Evolutionary conservation across 2,797 vertebrate species (phyloP).

Genomic region (Trachurus trachurus): DNA sequence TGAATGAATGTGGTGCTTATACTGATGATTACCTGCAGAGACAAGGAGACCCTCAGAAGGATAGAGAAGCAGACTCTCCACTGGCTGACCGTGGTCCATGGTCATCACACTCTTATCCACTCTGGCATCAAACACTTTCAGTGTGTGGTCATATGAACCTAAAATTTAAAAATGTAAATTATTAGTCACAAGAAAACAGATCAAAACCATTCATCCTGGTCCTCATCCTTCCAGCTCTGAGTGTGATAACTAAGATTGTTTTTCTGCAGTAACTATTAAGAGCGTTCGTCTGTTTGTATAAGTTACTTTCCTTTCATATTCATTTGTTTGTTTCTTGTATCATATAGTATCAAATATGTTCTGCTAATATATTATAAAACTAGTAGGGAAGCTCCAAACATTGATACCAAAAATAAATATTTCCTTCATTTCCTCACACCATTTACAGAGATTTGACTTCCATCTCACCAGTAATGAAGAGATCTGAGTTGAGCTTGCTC

Average conservation of each 20-base stretch:
- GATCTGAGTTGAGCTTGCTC: slow-evolving; percentile 92
- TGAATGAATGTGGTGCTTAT: background rate
- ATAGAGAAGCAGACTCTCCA: slow-evolving; percentile 95
- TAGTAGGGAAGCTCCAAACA: background rate
- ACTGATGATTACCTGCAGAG: slow-evolving; percentile 89
- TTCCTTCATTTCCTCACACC: background rate
- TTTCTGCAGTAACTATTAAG: background rate
- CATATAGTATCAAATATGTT: too few species aligned
- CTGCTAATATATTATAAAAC: too few species aligned
- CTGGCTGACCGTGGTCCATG: slow-evolving; percentile 95
- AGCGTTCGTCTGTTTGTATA: background rate
- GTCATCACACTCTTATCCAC: slow-evolving; percentile 90
- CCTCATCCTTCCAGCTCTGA: slow-evolving; percentile 10
- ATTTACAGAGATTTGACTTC: background rate
- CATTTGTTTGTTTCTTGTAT: background rate
- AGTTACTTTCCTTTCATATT: background rate
- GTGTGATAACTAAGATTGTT: background rate
- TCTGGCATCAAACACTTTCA: slow-evolving; percentile 95
- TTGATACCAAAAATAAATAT: slow-evolving; percentile 1
- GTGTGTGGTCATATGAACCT: slow-evolving; percentile 98
- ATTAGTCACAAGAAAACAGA: slow-evolving; percentile 8
- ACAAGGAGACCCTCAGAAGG: slow-evolving; percentile 96
- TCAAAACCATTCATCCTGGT: background rate
- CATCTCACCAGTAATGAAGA: slow-evolving; percentile 93
- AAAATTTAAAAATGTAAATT: slow-evolving; percentile 21